Base-by-base conservation (phyloP, 2,797 vertebrate species). In the Amazona ochrocephala region DNA sequence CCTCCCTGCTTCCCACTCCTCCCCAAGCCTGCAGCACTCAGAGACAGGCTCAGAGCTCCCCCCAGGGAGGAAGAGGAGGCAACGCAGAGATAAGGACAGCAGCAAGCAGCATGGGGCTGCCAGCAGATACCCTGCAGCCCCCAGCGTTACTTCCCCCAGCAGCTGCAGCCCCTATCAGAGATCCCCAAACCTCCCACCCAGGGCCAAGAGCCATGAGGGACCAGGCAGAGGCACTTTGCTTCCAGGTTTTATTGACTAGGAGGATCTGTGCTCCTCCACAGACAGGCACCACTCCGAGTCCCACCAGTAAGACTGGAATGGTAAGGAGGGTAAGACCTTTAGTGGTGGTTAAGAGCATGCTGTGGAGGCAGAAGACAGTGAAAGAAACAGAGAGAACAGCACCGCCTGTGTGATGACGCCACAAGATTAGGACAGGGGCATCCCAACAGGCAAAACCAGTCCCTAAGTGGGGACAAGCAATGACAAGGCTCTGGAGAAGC, bases 41-140 rank as follows among this genome's bases (percentile, higher is more conserved):
- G 67, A 78, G 14, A 47, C n/a, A 26, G 90, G 73, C 70, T 61
- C 45, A 94, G 87, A 95, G 95, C 96, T 96, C 94, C 96, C 84
- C 73, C 93, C 84, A 96, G 79, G 94, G 95, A 96, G 56, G 51
- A 72, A 74, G 41, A 87, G 61, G 32, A 85, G 82, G 68, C 82
- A 95, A 68, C 1, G 19, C 93, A 95, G 56, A 89, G 17, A 39
- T 23, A 42, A 29, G 20, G 20, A 37, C 32, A 67, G 26, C 24
- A 42, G 13, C 14, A 64, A 72, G 18, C 22, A 14, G 56, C 7
- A 15, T 0, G 1, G 37, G 22, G 24, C 51, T 64, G 29, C 30
- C 1, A 0, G 22, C 26, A 73, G 27, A 44, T 1, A 5, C 65
- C 29, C 29, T 54, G 30, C 51, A 71, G 45, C 12, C 47, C 30